Conservation (phyloP, 2,888 invertebrate species). For the Hemaris fuciformis region DNA sequence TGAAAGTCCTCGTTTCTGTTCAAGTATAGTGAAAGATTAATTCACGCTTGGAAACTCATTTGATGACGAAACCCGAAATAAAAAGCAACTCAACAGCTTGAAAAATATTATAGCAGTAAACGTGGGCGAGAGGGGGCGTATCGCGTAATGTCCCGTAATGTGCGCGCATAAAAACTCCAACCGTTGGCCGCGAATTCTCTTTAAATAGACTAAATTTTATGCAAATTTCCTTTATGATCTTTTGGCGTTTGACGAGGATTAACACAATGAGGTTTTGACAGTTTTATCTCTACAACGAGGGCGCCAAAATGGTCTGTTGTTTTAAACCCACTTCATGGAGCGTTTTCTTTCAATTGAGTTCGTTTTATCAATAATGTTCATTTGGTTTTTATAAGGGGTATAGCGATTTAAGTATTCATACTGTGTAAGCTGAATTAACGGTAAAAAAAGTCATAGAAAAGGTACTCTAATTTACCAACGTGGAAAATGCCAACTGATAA, state of each 20-base stretch:
- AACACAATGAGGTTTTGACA: slow-evolving; percentile 44
- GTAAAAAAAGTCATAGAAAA: not conserved
- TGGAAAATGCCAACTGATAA: too few relatives aligned
- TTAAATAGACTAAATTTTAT: slow-evolving; percentile 62
- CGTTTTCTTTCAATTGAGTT: not conserved
- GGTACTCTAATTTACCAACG: too few relatives aligned
- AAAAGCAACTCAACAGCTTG: slow-evolving; percentile 71
- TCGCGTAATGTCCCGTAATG: slow-evolving; percentile 66
- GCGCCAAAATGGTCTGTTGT: slow-evolving; percentile 28
- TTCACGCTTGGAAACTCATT: slow-evolving; percentile 75
- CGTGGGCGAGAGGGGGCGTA: slow-evolving; percentile 38
- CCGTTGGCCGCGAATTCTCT: slow-evolving; percentile 51
- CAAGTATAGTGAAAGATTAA: slow-evolving; percentile 59
- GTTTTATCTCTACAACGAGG: slow-evolving; percentile 42
- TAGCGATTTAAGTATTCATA: not conserved
- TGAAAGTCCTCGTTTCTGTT: slow-evolving; percentile 41
- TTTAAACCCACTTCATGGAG: not conserved
- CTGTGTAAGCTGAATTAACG: not conserved
- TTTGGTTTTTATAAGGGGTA: not conserved
- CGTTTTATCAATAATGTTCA: not conserved
- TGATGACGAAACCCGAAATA: slow-evolving; percentile 60
- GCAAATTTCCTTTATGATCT: slow-evolving; percentile 66
- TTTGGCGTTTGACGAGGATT: slow-evolving; percentile 59
- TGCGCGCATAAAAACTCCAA: slow-evolving; percentile 56
- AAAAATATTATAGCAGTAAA: slow-evolving; percentile 69